These are phyloP conservation scores for Istiophorus platypterus DNA, from an alignment of 2,113 vertebrate genomes.

Conservation along the genomic window DNA sequence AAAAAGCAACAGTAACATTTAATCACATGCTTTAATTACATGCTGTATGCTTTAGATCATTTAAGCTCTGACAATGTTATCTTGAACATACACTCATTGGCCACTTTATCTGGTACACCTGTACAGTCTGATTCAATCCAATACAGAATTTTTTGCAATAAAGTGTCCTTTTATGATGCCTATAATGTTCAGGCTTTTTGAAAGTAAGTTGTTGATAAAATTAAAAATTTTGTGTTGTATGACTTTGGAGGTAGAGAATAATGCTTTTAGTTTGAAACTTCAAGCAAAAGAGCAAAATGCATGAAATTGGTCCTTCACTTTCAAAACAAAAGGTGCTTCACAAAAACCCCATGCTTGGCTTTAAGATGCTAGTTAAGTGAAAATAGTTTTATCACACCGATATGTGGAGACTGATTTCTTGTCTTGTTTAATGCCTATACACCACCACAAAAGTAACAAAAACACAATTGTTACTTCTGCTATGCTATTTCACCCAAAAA, in stretches of 20 bases:
- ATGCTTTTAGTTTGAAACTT: not conserved
- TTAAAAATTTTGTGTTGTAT: not conserved
- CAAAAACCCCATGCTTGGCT: not conserved
- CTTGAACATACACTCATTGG: not conserved
- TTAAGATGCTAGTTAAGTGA: not conserved
- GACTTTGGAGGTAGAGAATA: not conserved
- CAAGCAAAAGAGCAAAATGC: not conserved
- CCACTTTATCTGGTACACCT: not conserved
- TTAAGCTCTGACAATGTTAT: not conserved
- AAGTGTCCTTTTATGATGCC: no score
- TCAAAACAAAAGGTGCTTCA: not conserved
- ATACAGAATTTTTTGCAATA: no score
- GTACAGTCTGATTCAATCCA: not conserved
- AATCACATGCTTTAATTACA: constrained; percentile 4
- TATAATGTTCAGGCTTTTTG: not conserved
- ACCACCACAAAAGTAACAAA: no score
- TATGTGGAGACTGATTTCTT: not conserved
- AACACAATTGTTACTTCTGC: not conserved
- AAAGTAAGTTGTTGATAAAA: not conserved
- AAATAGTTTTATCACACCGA: not conserved
- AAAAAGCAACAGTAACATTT: constrained; percentile 6
- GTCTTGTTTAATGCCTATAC: not conserved
- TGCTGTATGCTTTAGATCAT: not conserved
- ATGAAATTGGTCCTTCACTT: not conserved
- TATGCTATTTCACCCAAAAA: not conserved